Base-by-base conservation (phyloP, 23 tunicate genomes). In the Halocynthia roretzi region DNA sequence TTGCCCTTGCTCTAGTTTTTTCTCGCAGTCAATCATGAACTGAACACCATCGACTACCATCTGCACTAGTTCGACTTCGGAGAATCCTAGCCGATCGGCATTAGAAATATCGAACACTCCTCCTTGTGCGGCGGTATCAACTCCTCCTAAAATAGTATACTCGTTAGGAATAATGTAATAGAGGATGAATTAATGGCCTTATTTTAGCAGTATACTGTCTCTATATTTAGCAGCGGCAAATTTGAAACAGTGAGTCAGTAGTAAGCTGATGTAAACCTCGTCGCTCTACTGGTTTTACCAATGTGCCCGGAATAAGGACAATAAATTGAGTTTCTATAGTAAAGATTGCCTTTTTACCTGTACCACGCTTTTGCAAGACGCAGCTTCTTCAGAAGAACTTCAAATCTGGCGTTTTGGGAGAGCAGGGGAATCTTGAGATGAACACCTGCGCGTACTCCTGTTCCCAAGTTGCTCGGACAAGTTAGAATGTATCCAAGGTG, bases 401-500 rank as follows among this genome's bases (percentile, higher is more conserved):
- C 82, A 49, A 81, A 81, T 52, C 57, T 51, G 7, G 82, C 53
- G 49, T 81, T 80, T 54, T 72, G 54, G 14, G 85, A 81, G 12
- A 81, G 51, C 48, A 54, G 60, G 6, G 77, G 66, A 15, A 81
- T 57, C 31, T 81, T 80, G 53, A 77, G 61, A 50, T 81, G 85
- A 62, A 81, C 85, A 21, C 85, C 85, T 1, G 85, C 85, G 49
- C 85, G 85, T 22, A 81, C 81, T 8, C 80, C 85, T 7, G 85
- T 81, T 81, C 85, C 85, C 65, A 81, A 77, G 58, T 81, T 81
- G 49, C 81, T 73, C 17, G 85, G 85, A 67, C 85, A 81, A 72
- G 85, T 81, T 11, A 72, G 80, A 44, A 81, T 64, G 66, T 71
- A 81, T 8, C 85, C 85, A 20, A 81, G 85, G 48, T 81, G 85